Conservation (phyloP, 2,888 invertebrate species). For the Timandra comae region DNA sequence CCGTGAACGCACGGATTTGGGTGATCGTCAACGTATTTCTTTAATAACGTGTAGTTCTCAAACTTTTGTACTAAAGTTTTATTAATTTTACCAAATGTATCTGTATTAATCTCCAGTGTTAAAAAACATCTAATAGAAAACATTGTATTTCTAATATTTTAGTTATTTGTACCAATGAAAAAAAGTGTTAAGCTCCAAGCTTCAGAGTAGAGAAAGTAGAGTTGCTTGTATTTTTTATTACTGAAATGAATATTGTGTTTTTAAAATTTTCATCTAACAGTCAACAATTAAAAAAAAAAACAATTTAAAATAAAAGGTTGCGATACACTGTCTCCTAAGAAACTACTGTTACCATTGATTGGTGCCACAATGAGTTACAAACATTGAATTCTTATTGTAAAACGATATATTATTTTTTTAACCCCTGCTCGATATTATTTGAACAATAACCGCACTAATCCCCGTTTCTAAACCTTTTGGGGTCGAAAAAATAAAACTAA, state of each 20-base stretch:
- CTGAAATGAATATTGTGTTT: too few relatives aligned
- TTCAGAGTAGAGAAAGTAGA: too few relatives aligned
- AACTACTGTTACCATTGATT: conserved; percentile 57
- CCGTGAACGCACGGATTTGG: conserved; percentile 66
- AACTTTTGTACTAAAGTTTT: too few relatives aligned
- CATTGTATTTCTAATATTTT: too few relatives aligned
- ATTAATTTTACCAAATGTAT: too few relatives aligned
- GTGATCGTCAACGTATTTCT: conserved; percentile 46
- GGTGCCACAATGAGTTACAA: conserved; percentile 66
- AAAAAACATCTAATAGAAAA: too few relatives aligned
- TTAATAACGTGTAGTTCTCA: conserved; percentile 34
- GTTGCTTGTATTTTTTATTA: not conserved
- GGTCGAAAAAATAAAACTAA: conserved; percentile 32
- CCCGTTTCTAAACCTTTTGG: conserved; percentile 25
- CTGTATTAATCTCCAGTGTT: too few relatives aligned
- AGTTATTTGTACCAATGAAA: too few relatives aligned
- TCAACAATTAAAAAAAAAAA: not conserved
- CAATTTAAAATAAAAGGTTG: conserved; percentile 30
- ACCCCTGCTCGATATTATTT: conserved; percentile 44
- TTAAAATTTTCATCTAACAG: not conserved
- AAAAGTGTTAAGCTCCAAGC: too few relatives aligned
- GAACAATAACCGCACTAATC: conserved; percentile 53
- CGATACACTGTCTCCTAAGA: conserved; percentile 35
- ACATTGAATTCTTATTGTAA: conserved; percentile 60
- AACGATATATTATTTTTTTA: conserved; percentile 69